A percentile compares a stretch with the other conserved stretches of the same genome.
Conservation (phyloP, 2,797 vertebrate genomes). For the Myoxocephalus aenaeus region DNA sequence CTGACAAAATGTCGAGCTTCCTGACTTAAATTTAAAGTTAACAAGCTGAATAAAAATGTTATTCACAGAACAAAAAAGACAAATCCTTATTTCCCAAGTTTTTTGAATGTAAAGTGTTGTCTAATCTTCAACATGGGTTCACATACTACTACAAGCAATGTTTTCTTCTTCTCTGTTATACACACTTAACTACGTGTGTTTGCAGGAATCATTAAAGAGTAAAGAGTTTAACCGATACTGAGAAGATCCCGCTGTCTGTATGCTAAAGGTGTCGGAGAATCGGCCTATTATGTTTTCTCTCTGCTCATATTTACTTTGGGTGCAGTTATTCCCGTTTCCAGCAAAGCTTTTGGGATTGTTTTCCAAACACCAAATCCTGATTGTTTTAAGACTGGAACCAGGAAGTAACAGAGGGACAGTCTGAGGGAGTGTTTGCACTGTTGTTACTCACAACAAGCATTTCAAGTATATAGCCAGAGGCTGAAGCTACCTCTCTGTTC, state of each 20-base stretch:
- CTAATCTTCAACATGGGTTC: neutral
- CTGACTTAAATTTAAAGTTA: neutral
- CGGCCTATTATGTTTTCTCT: slow-evolving; percentile 46
- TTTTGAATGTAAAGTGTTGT: neutral
- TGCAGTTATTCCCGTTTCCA: slow-evolving; percentile 74
- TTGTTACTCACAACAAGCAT: slow-evolving; percentile 21
- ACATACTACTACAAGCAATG: neutral
- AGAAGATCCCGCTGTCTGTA: slow-evolving; percentile 60
- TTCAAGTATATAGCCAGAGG: slow-evolving; percentile 13
- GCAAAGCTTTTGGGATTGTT: slow-evolving; percentile 46
- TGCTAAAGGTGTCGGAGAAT: slow-evolving; percentile 69
- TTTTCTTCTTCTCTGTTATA: neutral
- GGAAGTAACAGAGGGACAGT: slow-evolving; percentile 25
- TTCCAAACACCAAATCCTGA: slow-evolving; percentile 39
- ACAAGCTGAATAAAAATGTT: too few species aligned
- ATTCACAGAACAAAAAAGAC: neutral
- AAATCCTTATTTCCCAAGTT: neutral
- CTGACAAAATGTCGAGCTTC: neutral
- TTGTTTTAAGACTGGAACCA: slow-evolving; percentile 24
- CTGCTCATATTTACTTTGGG: slow-evolving; percentile 69
- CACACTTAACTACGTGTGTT: neutral
- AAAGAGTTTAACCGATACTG: slow-evolving; percentile 59
- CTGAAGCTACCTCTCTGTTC: neutral
- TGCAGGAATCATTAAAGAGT: slow-evolving; percentile 23
- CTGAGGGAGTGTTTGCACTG: neutral